Conservation (phyloP, 1,140 invertebrate genomes). For the Drosophila burlai region DNA sequence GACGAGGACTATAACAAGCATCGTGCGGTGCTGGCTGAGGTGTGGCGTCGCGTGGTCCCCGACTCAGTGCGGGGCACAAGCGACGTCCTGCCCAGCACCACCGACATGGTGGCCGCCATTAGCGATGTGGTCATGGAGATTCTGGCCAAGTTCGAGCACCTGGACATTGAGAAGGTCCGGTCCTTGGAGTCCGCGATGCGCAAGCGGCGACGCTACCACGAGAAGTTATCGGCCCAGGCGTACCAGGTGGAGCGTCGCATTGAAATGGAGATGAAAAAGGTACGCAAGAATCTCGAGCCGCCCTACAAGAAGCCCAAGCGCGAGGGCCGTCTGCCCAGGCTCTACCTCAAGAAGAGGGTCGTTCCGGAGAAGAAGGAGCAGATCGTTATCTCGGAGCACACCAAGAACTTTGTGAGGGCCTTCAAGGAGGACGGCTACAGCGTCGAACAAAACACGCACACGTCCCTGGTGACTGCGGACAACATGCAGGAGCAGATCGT, state of each 20-base stretch:
- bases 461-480: conserved; percentile 59
- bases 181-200: conserved; percentile 56
- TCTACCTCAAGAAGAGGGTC: conserved; percentile 54
- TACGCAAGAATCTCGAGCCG: conserved; percentile 74
- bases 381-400: conserved; percentile 62
- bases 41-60: conserved; percentile 73
- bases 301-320: conserved; percentile 66
- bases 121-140: conserved; percentile 70
- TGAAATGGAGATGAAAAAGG: conserved; percentile 76
- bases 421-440: conserved; percentile 69
- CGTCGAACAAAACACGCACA: conserved; percentile 39
- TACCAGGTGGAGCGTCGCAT: conserved; percentile 76
- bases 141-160: conserved; percentile 64
- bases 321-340: conserved; percentile 58
- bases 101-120: conserved; percentile 77
- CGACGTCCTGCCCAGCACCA: conserved; percentile 50
- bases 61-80: conserved; percentile 62
- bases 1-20: conserved; percentile 62
- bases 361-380: conserved; percentile 33
- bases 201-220: conserved; percentile 52
- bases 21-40: conserved; percentile 64
- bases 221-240: conserved; percentile 70
- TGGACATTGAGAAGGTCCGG: conserved; percentile 61
- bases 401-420: conserved; percentile 71
- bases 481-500: conserved; percentile 78